A percentile compares a stretch with the other conserved stretches of the same genome.
Evolutionary conservation across 2,797 vertebrate species (phyloP).

Genomic region (Esox lucius): DNA sequence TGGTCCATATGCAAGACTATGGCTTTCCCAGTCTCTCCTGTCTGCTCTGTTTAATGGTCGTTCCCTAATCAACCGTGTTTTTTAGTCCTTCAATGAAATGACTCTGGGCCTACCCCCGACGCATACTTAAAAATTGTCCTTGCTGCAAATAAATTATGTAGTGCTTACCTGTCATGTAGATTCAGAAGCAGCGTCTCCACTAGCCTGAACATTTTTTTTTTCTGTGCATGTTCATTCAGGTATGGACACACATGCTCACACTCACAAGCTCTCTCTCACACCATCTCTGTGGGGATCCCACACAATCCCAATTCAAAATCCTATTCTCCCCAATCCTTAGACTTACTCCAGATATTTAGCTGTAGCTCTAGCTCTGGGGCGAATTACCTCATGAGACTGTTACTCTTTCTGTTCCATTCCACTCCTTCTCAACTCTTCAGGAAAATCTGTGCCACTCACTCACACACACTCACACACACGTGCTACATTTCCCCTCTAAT

Average conservation of each 20-base stretch:
- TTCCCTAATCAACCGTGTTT: slow-evolving; percentile 2
- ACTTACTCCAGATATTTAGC: too few species aligned
- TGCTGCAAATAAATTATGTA: slow-evolving; percentile 33
- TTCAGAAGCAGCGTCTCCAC: slow-evolving; percentile 50
- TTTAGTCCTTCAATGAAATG: background rate
- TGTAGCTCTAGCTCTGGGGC: too few species aligned
- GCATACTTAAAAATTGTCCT: slow-evolving; percentile 22
- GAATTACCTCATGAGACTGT: too few species aligned
- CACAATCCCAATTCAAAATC: background rate
- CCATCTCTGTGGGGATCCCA: background rate
- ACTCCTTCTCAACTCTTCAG: too few species aligned
- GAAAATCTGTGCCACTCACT: background rate
- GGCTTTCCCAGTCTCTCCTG: background rate
- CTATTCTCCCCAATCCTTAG: too few species aligned
- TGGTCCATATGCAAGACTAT: background rate
- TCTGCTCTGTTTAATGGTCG: background rate
- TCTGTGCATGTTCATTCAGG: background rate
- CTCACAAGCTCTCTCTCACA: slow-evolving; percentile 15
- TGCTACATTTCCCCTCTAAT: background rate
- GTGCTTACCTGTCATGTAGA: slow-evolving; percentile 29
- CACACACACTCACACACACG: slow-evolving; percentile 8
- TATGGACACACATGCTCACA: slow-evolving; percentile 5
- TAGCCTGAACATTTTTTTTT: slow-evolving; percentile 51
- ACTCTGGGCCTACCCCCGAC: background rate
- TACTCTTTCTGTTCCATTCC: too few species aligned